Evolutionary conservation across 1,140 invertebrate species (phyloP).

Genomic region (Anastrepha ludens): DNA sequence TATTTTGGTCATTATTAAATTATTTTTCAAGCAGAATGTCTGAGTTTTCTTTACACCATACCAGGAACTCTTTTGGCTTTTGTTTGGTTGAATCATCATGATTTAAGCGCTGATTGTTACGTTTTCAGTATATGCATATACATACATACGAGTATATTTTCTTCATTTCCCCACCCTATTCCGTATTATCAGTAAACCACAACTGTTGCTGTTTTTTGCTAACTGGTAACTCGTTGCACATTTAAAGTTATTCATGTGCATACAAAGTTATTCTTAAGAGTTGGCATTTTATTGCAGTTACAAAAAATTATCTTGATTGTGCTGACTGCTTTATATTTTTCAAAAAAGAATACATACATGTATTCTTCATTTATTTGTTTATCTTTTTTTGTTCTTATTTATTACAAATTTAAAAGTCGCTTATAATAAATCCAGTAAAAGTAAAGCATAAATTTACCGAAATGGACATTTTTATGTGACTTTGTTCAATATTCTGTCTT

Average conservation of each 20-base stretch:
- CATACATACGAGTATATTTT: neutral
- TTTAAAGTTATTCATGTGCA: too few species aligned
- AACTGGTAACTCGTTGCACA: neutral
- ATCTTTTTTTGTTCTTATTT: neutral
- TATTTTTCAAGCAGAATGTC: conserved; percentile 1
- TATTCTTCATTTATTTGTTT: neutral
- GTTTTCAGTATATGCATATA: neutral
- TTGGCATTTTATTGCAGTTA: neutral
- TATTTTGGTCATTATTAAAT: neutral
- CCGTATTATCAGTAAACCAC: neutral
- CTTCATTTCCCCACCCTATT: neutral
- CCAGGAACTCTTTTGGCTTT: neutral
- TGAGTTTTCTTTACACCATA: neutral
- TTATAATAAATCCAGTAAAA: neutral
- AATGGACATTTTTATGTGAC: neutral
- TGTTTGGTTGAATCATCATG: neutral
- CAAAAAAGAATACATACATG: neutral
- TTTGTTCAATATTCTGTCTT: neutral
- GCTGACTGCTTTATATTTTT: neutral
- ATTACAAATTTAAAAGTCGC: neutral
- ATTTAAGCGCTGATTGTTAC: conserved; percentile 7
- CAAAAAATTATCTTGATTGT: neutral
- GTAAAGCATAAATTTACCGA: conserved; percentile 11
- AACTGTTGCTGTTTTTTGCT: neutral
- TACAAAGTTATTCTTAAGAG: too few species aligned